These are phyloP conservation scores for Onychomys leucogaster DNA, from an alignment of 2,797 vertebrate genomes.

Conservation along the genomic window DNA sequence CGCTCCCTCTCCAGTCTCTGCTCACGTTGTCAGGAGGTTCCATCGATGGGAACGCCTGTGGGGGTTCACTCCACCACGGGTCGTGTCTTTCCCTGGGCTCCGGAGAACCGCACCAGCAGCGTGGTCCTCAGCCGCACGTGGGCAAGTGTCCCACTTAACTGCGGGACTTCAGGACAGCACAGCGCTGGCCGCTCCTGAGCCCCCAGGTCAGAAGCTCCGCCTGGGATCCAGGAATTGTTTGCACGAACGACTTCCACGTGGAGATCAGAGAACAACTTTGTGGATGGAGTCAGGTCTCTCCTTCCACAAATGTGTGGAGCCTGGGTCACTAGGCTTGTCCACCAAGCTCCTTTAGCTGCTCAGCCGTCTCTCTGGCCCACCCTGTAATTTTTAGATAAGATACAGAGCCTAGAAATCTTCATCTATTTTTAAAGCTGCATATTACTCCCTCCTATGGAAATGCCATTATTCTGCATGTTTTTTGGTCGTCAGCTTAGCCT, in stretches of 20 bases:
- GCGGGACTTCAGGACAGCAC: too few relatives aligned
- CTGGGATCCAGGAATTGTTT: background rate
- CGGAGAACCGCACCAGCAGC: background rate
- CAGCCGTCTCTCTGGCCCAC: background rate
- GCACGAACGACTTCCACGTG: background rate
- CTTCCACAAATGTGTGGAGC: background rate
- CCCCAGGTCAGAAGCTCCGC: background rate
- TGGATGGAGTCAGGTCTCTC: background rate
- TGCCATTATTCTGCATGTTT: background rate
- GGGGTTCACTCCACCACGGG: background rate
- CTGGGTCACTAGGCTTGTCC: background rate
- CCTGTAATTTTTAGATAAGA: background rate
- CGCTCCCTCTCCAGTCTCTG: background rate
- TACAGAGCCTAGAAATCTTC: background rate
- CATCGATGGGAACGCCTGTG: background rate
- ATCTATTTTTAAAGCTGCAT: background rate
- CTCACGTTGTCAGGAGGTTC: background rate
- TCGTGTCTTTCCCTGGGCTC: background rate
- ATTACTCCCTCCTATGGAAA: background rate
- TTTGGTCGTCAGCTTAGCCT: background rate
- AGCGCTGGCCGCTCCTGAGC: background rate
- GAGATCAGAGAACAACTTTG: background rate
- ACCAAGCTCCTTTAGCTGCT: background rate
- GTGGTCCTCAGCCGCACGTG: background rate
- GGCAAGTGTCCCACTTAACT: background rate